Base-by-base conservation (phyloP, 1,140 invertebrate species). In the Pantala flavescens region DNA sequence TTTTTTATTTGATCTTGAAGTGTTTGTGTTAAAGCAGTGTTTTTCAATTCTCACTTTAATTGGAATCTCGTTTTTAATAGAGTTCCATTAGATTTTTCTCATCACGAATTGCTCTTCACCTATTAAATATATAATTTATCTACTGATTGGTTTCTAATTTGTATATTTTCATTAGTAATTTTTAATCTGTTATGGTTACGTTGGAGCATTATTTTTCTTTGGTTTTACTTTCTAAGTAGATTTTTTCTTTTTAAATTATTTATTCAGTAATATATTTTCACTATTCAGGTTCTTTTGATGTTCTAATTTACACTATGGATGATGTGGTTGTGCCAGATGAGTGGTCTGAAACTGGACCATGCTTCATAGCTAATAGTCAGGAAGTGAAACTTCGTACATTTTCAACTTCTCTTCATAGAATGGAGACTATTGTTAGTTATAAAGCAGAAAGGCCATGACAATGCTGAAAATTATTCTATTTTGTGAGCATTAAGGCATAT, bases 361-460 rank as follows among this genome's bases (percentile, higher is more conserved):
- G 94, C 72, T 86, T 94, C 77, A 97, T 99, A 79, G 88, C 89
- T 19, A 97, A 98, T 83, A 93, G 93, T 9, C 94, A 98, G 82
- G 92, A 95, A 83, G 94, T 99, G 36, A 89, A 94, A 80, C 84
- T 99, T 24, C 89, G 95, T 80, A 91, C 94, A 43, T 98, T 99
- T 81, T 93, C 94, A 5, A 99, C 97, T 0, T 92, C 93, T 74
- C 85, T 99, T 71, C 97, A 99, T 81, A 91, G 90, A 82, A 91
- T 94, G 85, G 88, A 94, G 77, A 94, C 93, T 14, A 86, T 91
- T 80, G 93, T 95, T 76, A 93, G 90, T 80, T 95, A 93, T 83
- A 94, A 91, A 63, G 49, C 49, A 63, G 49, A 63, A 19, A 12
- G 49, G 5, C 28, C 28, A 36, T 36, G 28, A 36, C 2, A 36